phyloP scores from a whole-genome alignment of 2,888 invertebrate species.

The Acanthosepion pharaonis region DNA sequence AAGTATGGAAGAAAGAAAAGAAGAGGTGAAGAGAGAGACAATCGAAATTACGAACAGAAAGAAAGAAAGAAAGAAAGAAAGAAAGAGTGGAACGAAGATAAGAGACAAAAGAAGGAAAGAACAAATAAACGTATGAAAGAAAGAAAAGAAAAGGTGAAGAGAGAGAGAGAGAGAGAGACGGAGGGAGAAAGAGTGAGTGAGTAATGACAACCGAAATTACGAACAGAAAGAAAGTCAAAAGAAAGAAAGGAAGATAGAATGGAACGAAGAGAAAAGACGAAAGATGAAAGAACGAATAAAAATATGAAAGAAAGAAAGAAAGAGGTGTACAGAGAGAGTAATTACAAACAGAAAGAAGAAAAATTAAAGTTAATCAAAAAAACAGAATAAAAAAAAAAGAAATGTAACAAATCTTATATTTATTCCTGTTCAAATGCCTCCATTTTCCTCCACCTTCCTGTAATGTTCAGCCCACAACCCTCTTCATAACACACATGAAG shows the following conservation, averaged over 20 bases:
- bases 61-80: too few species aligned
- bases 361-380: background rate
- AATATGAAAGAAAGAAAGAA: background rate
- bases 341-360: background rate
- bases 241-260: background rate
- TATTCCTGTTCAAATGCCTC: too few species aligned
- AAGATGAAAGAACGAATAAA: background rate
- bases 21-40: background rate
- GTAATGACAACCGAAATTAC: too few species aligned
- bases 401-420: background rate
- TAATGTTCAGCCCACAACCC: background rate
- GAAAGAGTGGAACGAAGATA: too few species aligned
- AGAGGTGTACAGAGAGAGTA: too few species aligned
- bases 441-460: background rate
- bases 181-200: too few species aligned
- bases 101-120: too few species aligned
- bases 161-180: too few species aligned
- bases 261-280: background rate
- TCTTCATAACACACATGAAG: background rate
- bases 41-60: background rate
- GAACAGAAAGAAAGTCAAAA: too few species aligned
- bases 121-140: too few species aligned
- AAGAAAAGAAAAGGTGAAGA: too few species aligned
- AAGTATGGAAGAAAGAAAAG: background rate
- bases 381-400: background rate